phyloP scores from a whole-genome alignment of 92 coral and sea anemone species.

The Porites lobata region DNA sequence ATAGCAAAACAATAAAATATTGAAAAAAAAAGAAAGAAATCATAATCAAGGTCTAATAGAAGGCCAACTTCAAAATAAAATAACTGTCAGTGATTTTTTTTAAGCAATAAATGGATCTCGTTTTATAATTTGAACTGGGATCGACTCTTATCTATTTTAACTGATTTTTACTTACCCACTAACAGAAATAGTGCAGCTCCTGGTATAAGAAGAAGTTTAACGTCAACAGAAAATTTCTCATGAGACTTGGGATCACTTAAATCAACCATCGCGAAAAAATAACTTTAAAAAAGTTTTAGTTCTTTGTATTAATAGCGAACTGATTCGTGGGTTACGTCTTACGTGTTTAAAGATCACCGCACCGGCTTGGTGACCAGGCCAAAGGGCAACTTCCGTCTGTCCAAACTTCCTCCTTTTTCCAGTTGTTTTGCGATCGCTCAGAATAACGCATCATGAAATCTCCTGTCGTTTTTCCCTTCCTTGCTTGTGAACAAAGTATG shows the following conservation, averaged over 20 bases:
- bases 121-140: not conserved
- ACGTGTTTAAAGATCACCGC: not conserved
- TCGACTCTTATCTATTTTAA: too few species aligned
- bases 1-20: too few species aligned
- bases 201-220: constrained; percentile 89
- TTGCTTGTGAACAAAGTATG: too few species aligned
- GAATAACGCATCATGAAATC: too few species aligned
- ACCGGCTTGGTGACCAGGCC: not conserved
- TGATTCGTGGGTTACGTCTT: not conserved
- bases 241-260: constrained; percentile 85
- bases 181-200: constrained; percentile 78
- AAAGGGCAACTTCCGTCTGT: not conserved
- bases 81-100: too few species aligned
- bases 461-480: too few species aligned
- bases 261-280: constrained; percentile 77
- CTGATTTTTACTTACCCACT: constrained; percentile 74
- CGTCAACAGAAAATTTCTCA: constrained; percentile 91
- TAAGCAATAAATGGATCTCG: too few species aligned
- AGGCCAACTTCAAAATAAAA: too few species aligned
- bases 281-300: not conserved
- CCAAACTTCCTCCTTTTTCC: not conserved
- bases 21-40: too few species aligned
- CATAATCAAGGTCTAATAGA: too few species aligned
- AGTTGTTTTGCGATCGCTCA: too few species aligned
- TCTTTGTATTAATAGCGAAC: constrained; percentile 11